Conservation (phyloP, 2,888 invertebrate genomes). For the Bellardia bayeri region DNA sequence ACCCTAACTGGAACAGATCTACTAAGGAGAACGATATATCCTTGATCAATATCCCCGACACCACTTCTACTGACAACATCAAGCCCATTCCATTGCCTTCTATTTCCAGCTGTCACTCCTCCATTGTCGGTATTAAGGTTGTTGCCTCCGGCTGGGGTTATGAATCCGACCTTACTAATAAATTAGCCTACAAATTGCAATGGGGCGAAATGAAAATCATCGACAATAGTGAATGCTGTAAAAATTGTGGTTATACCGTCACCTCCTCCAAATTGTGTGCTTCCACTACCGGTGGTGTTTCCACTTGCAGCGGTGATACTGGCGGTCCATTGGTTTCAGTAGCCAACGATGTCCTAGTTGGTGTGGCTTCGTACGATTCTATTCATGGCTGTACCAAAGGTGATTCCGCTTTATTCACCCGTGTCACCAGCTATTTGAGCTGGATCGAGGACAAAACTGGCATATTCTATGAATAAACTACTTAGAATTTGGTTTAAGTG, state of each 20-base stretch:
- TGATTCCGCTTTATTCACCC: constrained; percentile 76
- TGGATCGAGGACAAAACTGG: constrained; percentile 76
- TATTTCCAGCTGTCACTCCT: constrained; percentile 71
- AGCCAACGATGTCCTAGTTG: constrained; percentile 71
- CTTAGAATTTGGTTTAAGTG: no score
- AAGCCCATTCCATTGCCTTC: constrained; percentile 75
- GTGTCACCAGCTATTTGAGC: constrained; percentile 76
- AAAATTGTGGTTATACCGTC: constrained; percentile 73
- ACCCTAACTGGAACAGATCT: constrained; percentile 75
- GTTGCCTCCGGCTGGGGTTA: constrained; percentile 72
- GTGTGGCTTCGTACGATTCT: constrained; percentile 79
- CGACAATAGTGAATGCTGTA: constrained; percentile 78
- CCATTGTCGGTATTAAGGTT: constrained; percentile 74
- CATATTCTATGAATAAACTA: constrained; percentile 40
- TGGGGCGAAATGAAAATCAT: constrained; percentile 79
- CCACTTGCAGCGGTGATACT: constrained; percentile 72
- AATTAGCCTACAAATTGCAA: constrained; percentile 78
- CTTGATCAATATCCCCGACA: constrained; percentile 64
- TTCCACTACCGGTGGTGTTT: constrained; percentile 74
- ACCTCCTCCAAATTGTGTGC: constrained; percentile 76
- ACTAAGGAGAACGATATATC: constrained; percentile 76
- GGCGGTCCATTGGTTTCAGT: constrained; percentile 79
- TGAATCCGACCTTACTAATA: constrained; percentile 74
- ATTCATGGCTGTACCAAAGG: constrained; percentile 75
- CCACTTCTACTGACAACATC: constrained; percentile 74